phyloP scores from a whole-genome alignment of 2,113 vertebrate genomes.

The Cepphus grylle region DNA sequence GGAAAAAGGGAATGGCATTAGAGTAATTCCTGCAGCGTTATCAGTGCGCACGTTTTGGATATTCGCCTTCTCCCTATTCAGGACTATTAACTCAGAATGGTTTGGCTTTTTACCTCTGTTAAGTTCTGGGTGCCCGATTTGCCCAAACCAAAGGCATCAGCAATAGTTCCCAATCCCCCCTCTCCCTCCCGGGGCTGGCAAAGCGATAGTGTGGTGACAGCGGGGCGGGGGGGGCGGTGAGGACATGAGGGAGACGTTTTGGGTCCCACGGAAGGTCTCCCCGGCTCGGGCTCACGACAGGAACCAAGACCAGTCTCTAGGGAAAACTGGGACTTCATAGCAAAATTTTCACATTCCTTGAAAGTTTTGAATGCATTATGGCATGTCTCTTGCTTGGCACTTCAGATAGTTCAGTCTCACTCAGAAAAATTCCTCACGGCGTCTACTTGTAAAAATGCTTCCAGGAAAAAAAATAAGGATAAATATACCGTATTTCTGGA shows the following conservation, averaged over 20 bases:
- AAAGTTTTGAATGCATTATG: neutral
- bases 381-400: neutral
- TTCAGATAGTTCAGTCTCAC: neutral
- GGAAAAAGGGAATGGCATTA: neutral
- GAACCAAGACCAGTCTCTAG: neutral
- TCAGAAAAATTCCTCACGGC: neutral
- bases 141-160: neutral
- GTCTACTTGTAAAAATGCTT: neutral
- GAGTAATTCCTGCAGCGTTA: neutral
- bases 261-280: rapidly evolving
- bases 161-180: neutral
- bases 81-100: neutral
- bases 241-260: rapidly evolving
- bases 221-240: rapidly evolving
- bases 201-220: rapidly evolving
- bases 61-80: rapidly evolving
- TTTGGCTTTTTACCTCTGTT: neutral
- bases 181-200: neutral
- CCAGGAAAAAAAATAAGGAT: neutral
- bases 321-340: neutral
- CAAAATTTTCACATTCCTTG: neutral
- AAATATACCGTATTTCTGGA: rapidly evolving
- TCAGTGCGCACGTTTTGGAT: rapidly evolving
- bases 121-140: neutral
- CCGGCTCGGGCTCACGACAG: neutral